Percentiles rank a stretch among this genome's conserved stretches.
Evolutionary conservation across 2,888 invertebrate genomes (phyloP).

Genomic region (Lasioglossum oenotherae): DNA sequence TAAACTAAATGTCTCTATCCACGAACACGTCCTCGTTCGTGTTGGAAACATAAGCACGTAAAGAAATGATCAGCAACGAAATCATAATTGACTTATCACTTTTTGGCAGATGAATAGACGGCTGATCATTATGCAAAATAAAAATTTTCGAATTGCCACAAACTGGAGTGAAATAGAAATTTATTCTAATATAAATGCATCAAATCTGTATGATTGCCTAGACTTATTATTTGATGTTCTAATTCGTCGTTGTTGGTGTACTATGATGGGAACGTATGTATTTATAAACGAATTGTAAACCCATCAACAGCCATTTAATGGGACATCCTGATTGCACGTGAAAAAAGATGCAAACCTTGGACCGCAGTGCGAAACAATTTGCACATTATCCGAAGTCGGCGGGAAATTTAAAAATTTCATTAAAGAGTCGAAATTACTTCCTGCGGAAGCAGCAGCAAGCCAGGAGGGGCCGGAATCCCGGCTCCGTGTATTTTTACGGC

Average conservation of each 20-base stretch:
- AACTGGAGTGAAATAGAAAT: too few species aligned
- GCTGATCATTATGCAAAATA: too few species aligned
- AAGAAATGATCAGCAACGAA: background rate
- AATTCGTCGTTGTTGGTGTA: background rate
- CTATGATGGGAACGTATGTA: background rate
- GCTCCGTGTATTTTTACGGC: constrained; percentile 70
- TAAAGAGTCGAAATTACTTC: constrained; percentile 77
- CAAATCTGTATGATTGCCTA: background rate
- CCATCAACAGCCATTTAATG: background rate
- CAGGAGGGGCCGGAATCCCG: constrained; percentile 34
- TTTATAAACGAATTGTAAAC: background rate
- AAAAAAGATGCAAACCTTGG: background rate
- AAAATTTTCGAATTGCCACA: too few species aligned
- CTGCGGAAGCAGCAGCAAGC: constrained; percentile 62
- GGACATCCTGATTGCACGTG: constrained; percentile 1
- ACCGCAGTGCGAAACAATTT: constrained; percentile 57
- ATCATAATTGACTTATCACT: background rate
- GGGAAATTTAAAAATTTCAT: constrained; percentile 78
- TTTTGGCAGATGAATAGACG: background rate
- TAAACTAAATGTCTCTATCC: background rate
- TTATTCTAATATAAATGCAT: too few species aligned
- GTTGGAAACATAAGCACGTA: background rate
- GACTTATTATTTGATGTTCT: background rate
- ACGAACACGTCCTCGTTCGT: background rate
- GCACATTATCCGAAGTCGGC: constrained; percentile 65